phyloP scores from a whole-genome alignment of 2,888 invertebrate species.

The Aelia acuminata region DNA sequence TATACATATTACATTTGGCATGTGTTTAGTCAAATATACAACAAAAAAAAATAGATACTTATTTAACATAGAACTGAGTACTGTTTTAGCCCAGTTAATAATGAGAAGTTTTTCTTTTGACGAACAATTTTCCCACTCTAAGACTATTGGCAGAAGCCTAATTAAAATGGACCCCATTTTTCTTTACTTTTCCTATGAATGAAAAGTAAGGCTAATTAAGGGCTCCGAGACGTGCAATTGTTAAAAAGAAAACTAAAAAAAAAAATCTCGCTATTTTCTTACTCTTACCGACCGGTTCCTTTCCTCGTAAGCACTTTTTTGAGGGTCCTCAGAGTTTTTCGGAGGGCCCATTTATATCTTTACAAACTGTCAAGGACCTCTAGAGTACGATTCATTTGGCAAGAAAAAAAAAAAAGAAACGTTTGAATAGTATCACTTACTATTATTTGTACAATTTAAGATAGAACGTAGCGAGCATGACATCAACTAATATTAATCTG shows the following conservation, averaged over 20 bases:
- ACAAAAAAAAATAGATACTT: too few species aligned
- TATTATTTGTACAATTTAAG: background rate
- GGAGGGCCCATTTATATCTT: slow-evolving; percentile 19
- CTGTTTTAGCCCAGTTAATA: background rate
- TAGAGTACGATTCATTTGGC: background rate
- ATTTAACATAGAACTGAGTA: too few species aligned
- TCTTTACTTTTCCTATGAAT: slow-evolving; percentile 41
- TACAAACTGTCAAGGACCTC: background rate
- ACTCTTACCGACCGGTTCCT: background rate
- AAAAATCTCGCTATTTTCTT: background rate
- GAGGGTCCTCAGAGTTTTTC: background rate
- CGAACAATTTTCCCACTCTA: background rate
- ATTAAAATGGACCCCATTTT: slow-evolving; percentile 11
- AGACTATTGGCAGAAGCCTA: background rate
- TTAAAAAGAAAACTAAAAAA: slow-evolving; percentile 10
- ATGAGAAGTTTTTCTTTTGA: background rate
- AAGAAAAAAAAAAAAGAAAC: background rate
- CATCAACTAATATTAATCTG: background rate
- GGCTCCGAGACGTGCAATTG: background rate
- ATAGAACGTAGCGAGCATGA: background rate
- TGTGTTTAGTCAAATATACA: too few species aligned
- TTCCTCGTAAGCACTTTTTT: background rate
- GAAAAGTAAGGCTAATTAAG: background rate
- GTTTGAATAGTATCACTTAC: background rate
- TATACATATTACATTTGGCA: too few species aligned